Percentiles rank a stretch among this genome's conserved stretches.
Evolutionary conservation across 1,140 invertebrate genomes (phyloP).

Genomic region (Brachionus asplanchnoidis): DNA sequence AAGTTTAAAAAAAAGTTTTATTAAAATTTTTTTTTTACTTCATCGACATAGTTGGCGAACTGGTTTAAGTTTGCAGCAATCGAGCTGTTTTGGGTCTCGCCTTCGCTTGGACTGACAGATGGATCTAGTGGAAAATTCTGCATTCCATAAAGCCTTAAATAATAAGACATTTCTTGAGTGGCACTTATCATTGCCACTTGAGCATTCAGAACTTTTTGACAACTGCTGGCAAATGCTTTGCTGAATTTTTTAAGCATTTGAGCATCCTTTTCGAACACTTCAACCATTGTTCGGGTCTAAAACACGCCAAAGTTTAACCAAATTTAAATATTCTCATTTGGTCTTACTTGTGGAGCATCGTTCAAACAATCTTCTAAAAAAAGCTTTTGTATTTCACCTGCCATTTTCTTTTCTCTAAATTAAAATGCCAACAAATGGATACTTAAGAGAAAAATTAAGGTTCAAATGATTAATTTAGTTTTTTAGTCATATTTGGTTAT

Average conservation of each 20-base stretch:
- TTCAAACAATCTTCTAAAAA: constrained; percentile 12
- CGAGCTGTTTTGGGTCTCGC: not conserved
- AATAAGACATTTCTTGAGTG: constrained; percentile 17
- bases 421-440: not conserved
- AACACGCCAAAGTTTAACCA: not conserved
- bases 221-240: constrained; percentile 19
- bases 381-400: not conserved
- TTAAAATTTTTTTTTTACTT: not conserved
- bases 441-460: not conserved
- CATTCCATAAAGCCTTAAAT: constrained; percentile 32
- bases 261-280: constrained; percentile 6
- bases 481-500: not conserved
- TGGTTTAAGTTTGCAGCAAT: not conserved
- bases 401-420: not conserved
- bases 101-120: not conserved
- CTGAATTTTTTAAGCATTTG: constrained; percentile 23
- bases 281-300: not conserved
- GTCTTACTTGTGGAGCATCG: constrained; percentile 7
- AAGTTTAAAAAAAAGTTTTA: not conserved
- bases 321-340: not conserved
- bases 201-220: constrained; percentile 23
- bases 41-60: constrained; percentile 9
- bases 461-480: not conserved
- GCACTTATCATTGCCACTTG: constrained; percentile 27
- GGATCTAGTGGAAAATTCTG: constrained; percentile 30